Percentiles rank a stretch among this genome's conserved stretches.
phyloP scores from a whole-genome alignment of 2,113 vertebrate genomes.

The Helogale parvula region DNA sequence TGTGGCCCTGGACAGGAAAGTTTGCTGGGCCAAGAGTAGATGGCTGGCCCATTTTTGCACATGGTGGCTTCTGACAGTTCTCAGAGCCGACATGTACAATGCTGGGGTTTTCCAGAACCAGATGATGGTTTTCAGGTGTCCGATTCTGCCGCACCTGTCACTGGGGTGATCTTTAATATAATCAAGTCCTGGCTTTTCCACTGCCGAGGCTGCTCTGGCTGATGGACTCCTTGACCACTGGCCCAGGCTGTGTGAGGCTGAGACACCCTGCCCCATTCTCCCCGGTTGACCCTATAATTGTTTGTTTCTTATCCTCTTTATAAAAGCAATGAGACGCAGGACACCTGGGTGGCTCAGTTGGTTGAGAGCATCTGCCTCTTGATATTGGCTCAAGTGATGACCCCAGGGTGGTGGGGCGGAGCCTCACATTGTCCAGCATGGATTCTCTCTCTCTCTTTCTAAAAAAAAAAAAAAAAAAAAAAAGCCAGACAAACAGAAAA shows the following conservation, averaged over 20 bases:
- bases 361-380: too few relatives aligned
- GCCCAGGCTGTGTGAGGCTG: not conserved
- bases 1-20: accelerated
- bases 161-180: not conserved
- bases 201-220: not conserved
- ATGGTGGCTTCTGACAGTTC: not conserved
- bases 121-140: not conserved
- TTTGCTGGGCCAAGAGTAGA: not conserved
- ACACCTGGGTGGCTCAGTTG: too few relatives aligned
- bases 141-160: not conserved
- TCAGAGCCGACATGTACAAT: not conserved
- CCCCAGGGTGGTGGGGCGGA: too few relatives aligned
- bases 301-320: not conserved
- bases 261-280: not conserved
- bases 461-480: too few relatives aligned
- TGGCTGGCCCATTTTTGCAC: accelerated
- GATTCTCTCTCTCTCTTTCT: too few relatives aligned
- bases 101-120: not conserved
- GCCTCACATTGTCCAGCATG: too few relatives aligned
- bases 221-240: not conserved
- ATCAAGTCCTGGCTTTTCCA: not conserved
- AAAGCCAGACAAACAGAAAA: not conserved
- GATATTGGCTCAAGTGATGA: too few relatives aligned
- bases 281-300: not conserved
- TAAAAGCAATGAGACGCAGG: not conserved